Evolutionary conservation across 1,140 invertebrate species (phyloP).

Genomic region (Bacillus rossius): DNA sequence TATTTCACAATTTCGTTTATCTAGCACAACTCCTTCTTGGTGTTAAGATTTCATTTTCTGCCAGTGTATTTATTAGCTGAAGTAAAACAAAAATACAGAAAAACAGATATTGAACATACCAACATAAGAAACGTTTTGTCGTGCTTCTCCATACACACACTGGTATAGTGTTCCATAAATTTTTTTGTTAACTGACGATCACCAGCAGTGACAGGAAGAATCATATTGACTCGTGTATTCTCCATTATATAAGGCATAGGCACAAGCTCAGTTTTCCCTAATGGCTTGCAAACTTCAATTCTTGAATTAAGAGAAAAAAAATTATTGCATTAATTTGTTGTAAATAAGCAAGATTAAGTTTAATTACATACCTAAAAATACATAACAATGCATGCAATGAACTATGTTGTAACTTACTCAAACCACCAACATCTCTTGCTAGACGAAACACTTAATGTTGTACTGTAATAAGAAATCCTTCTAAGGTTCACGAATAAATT

Average conservation of each 20-base stretch:
- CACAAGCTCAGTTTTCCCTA: conserved; percentile 79
- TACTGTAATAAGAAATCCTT: too few relatives aligned
- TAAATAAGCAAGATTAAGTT: not conserved
- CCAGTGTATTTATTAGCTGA: not conserved
- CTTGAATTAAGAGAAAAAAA: conserved; percentile 34
- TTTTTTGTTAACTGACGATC: conserved; percentile 47
- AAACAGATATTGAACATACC: too few relatives aligned
- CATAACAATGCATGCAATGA: not conserved
- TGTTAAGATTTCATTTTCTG: not conserved
- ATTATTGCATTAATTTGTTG: too few relatives aligned
- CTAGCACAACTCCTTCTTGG: not conserved
- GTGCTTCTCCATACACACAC: conserved; percentile 63
- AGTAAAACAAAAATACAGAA: not conserved
- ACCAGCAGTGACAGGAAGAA: conserved; percentile 56
- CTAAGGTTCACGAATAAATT: too few relatives aligned
- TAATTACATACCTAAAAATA: not conserved
- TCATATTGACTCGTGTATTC: conserved; percentile 68
- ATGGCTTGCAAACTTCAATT: conserved; percentile 66
- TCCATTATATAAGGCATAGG: conserved; percentile 89
- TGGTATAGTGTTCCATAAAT: conserved; percentile 67
- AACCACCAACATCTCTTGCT: too few relatives aligned
- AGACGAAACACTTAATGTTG: too few relatives aligned
- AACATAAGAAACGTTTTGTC: conserved; percentile 72
- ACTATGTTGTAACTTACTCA: not conserved
- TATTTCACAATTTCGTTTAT: too few relatives aligned